phyloP scores from a whole-genome alignment of 2,888 invertebrate species.

The Noctua fimbriata region DNA sequence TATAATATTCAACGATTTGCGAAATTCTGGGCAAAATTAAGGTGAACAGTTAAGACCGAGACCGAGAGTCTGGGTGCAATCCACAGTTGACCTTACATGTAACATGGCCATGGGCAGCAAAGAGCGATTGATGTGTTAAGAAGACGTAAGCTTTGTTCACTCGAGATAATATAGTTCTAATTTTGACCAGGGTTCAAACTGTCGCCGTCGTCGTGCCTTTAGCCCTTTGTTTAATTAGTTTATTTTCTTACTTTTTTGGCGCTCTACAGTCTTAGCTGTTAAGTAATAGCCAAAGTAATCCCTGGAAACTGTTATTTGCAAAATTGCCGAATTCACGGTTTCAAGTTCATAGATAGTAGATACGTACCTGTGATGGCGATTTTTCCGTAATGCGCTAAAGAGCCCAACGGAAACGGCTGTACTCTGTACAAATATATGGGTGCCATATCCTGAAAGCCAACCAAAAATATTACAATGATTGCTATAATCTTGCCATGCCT shows the following conservation, averaged over 20 bases:
- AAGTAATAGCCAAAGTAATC: background rate
- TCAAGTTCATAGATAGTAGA: background rate
- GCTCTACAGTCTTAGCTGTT: background rate
- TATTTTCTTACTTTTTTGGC: background rate
- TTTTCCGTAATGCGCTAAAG: constrained; percentile 81
- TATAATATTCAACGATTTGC: background rate
- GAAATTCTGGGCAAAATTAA: background rate
- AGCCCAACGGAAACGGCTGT: constrained; percentile 78
- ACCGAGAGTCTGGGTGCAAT: background rate
- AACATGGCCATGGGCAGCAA: background rate
- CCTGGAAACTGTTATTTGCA: background rate
- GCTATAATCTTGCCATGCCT: background rate
- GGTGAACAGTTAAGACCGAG: background rate
- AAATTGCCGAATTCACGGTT: background rate
- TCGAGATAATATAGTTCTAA: background rate
- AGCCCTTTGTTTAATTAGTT: background rate
- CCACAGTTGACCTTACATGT: background rate
- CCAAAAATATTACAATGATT: background rate
- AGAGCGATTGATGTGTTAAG: background rate
- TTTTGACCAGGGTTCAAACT: background rate
- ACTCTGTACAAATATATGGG: constrained; percentile 72
- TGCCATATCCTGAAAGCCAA: constrained; percentile 74
- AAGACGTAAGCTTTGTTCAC: background rate
- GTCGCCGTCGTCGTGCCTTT: background rate
- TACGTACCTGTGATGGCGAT: constrained; percentile 77